Conservation (phyloP, 2,113 vertebrate genomes). For the Gadus macrocephalus region DNA sequence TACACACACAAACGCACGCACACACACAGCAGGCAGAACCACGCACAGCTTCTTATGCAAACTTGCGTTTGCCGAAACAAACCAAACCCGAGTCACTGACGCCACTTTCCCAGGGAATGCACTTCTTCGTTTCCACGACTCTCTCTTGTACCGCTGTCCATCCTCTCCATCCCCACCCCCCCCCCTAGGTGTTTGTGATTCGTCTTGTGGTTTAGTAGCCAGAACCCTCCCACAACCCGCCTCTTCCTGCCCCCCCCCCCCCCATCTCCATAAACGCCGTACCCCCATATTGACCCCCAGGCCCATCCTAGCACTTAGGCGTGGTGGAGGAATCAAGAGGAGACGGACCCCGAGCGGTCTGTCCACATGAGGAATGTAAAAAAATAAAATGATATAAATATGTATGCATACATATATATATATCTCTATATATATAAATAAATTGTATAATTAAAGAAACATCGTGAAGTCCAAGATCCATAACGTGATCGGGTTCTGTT, state of each 20-base stretch:
- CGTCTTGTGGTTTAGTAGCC: not conserved
- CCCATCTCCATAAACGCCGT: not conserved
- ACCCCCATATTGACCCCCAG: not conserved
- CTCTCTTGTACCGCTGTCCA: not conserved
- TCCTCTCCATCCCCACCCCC: conserved; percentile 10
- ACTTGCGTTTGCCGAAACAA: too few relatives aligned
- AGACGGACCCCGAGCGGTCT: conserved; percentile 53
- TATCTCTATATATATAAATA: conserved; percentile 8
- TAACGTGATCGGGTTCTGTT: conserved; percentile 34
- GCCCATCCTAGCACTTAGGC: conserved; percentile 33
- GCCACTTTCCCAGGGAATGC: too few relatives aligned
- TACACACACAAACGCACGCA: too few relatives aligned
- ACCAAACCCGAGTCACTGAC: too few relatives aligned
- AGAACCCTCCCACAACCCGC: conserved; percentile 11
- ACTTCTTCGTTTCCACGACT: too few relatives aligned
- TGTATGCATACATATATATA: not conserved
- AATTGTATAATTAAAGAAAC: conserved; percentile 52
- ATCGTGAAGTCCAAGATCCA: conserved; percentile 41
- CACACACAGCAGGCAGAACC: too few relatives aligned
- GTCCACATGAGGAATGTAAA: conserved; percentile 68
- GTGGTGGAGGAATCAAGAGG: conserved; percentile 43
- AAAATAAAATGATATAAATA: conserved; percentile 34
- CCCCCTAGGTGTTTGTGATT: too few relatives aligned
- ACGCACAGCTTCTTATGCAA: too few relatives aligned
- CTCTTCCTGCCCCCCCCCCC: not conserved